phyloP scores from a whole-genome alignment of 2,797 vertebrate genomes.

The Pagetopsis macropterus region DNA sequence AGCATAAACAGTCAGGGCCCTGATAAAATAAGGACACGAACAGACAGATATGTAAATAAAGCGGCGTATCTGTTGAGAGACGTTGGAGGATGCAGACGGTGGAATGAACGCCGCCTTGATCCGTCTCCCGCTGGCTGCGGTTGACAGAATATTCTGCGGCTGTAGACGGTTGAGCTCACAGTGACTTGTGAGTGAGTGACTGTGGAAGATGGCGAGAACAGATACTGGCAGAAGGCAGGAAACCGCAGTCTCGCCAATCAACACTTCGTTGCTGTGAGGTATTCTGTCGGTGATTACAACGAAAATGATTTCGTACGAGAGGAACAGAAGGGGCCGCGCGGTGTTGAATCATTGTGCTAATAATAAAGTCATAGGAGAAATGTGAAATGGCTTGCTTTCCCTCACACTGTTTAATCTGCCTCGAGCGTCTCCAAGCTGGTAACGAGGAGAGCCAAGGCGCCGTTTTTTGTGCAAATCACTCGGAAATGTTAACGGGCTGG shows the following conservation, averaged over 20 bases:
- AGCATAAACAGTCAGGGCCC: conserved; percentile 69
- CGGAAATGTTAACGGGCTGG: conserved; percentile 74
- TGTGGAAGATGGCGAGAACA: conserved; percentile 76
- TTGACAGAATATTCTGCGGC: conserved; percentile 70
- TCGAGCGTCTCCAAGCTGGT: conserved; percentile 75
- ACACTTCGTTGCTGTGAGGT: conserved; percentile 72
- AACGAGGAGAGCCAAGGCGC: conserved; percentile 71
- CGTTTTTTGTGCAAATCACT: conserved; percentile 77
- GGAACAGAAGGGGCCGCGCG: conserved; percentile 69
- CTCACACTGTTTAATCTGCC: conserved; percentile 73
- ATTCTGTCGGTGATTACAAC: conserved; percentile 70
- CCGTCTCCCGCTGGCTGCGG: conserved; percentile 60
- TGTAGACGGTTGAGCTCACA: conserved; percentile 71
- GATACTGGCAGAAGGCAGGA: conserved; percentile 75
- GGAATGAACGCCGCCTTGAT: conserved; percentile 60
- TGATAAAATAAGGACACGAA: conserved; percentile 67
- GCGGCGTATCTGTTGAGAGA: conserved; percentile 58
- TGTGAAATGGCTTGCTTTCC: conserved; percentile 67
- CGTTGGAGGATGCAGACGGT: conserved; percentile 56
- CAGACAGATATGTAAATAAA: conserved; percentile 72
- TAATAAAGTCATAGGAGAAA: conserved; percentile 77
- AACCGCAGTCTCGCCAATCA: conserved; percentile 72
- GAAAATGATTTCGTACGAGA: conserved; percentile 64
- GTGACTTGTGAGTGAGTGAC: conserved; percentile 71
- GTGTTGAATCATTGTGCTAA: conserved; percentile 66